phyloP scores from a whole-genome alignment of 1,140 invertebrate species.

The Eciton burchellii region DNA sequence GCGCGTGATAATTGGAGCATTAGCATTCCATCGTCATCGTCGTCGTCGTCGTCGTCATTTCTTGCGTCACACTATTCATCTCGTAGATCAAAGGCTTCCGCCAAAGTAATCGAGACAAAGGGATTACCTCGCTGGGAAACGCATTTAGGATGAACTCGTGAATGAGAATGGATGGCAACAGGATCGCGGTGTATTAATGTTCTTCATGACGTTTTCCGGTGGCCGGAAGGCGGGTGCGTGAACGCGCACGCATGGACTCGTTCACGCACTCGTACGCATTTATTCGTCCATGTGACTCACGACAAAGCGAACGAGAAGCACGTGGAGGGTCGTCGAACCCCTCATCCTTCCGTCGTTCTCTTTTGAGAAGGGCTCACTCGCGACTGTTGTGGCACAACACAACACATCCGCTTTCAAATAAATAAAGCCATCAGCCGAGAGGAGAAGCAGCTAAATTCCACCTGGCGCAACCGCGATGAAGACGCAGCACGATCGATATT shows the following conservation, averaged over 20 bases:
- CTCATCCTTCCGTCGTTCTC: slow-evolving; percentile 18
- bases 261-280: slow-evolving; percentile 39
- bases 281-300: slow-evolving; percentile 74
- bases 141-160: slow-evolving; percentile 45
- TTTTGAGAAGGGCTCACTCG: slow-evolving; percentile 17
- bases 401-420: slow-evolving; percentile 55
- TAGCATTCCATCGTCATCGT: slow-evolving; percentile 22
- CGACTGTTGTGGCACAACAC: slow-evolving; percentile 64
- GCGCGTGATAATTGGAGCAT: slow-evolving; percentile 38
- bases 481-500: slow-evolving; percentile 8
- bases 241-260: slow-evolving; percentile 67
- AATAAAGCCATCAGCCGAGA: slow-evolving; percentile 38
- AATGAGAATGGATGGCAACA: slow-evolving; percentile 55
- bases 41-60: slow-evolving; percentile 12
- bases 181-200: slow-evolving; percentile 68
- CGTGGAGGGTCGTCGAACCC: slow-evolving; percentile 76
- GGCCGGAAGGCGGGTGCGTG: slow-evolving; percentile 72
- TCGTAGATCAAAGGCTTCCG: slow-evolving; percentile 51
- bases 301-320: slow-evolving; percentile 60
- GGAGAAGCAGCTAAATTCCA: slow-evolving; percentile 49
- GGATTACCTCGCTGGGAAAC: slow-evolving; percentile 57
- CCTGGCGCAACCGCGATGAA: slow-evolving; percentile 13
- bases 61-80: slow-evolving; percentile 45
- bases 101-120: slow-evolving; percentile 60
- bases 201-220: slow-evolving; percentile 79